These are phyloP conservation scores for Electrona antarctica DNA, from an alignment of 2,113 vertebrate species.

Conservation along the genomic window DNA sequence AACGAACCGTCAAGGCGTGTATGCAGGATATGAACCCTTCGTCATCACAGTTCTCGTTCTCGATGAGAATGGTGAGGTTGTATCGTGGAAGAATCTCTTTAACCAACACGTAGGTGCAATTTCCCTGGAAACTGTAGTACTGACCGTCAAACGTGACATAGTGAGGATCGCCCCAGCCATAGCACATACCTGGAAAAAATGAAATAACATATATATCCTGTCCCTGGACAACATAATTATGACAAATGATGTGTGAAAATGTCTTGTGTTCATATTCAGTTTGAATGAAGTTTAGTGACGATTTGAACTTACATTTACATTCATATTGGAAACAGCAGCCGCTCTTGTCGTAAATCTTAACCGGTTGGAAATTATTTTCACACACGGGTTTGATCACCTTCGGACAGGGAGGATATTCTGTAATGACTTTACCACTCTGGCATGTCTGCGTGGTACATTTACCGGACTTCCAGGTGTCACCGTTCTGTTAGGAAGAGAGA, in stretches of 20 bases:
- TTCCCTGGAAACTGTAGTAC: constrained; percentile 91
- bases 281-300: not conserved
- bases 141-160: constrained; percentile 90
- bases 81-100: constrained; percentile 84
- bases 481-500: constrained; percentile 73
- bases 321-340: constrained; percentile 87
- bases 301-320: constrained; percentile 82
- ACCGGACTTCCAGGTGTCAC: constrained; percentile 78
- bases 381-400: constrained; percentile 69
- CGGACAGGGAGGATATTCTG: constrained; percentile 60
- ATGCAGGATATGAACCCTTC: constrained; percentile 80
- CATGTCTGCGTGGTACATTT: constrained; percentile 82
- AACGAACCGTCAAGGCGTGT: constrained; percentile 83
- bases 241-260: too few relatives aligned
- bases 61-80: constrained; percentile 83
- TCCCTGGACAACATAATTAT: not conserved
- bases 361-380: constrained; percentile 75
- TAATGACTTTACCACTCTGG: constrained; percentile 58
- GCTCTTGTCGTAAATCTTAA: constrained; percentile 71
- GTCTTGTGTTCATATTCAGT: not conserved
- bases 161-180: constrained; percentile 91
- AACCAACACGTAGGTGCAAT: constrained; percentile 90
- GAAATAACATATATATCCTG: constrained; percentile 6
- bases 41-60: constrained; percentile 83
- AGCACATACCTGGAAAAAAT: constrained; percentile 88